These are phyloP conservation scores for Melanerpes aurifrons DNA, from an alignment of 2,113 vertebrate genomes.

Conservation along the genomic window DNA sequence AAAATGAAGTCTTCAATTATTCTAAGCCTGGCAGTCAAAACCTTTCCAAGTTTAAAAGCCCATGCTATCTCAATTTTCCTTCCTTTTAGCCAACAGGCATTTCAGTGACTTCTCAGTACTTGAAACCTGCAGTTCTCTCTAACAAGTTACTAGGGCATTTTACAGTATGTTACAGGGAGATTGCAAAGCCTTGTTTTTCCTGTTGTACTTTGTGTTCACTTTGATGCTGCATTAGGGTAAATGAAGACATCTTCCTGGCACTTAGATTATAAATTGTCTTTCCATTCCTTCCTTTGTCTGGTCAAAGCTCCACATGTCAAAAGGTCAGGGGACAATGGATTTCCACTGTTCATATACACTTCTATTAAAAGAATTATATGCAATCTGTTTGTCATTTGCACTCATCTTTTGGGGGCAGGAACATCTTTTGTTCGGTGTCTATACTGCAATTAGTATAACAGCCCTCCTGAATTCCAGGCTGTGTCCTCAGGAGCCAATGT, in stretches of 20 bases:
- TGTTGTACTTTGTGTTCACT: not conserved
- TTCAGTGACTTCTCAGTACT: not conserved
- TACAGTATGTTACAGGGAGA: not conserved
- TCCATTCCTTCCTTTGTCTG: not conserved
- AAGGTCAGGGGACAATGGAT: not conserved
- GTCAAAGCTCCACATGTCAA: not conserved
- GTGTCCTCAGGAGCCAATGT: not conserved
- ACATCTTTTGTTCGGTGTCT: not conserved
- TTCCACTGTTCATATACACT: not conserved
- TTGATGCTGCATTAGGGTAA: not conserved
- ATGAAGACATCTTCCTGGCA: not conserved
- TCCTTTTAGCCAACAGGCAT: not conserved
- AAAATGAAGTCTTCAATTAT: constrained; percentile 42
- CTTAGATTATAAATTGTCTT: not conserved
- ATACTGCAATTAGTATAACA: not conserved
- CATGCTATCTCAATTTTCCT: not conserved
- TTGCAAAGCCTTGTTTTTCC: not conserved
- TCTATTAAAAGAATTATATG: not conserved
- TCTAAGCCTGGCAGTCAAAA: constrained; percentile 17
- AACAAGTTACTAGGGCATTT: not conserved
- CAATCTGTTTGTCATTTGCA: not conserved
- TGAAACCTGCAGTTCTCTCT: not conserved
- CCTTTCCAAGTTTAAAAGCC: constrained; percentile 25
- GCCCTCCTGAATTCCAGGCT: not conserved
- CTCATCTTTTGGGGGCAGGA: not conserved